These are phyloP conservation scores for Cephus pulcher DNA, from an alignment of 2,888 invertebrate species.

Conservation along the genomic window DNA sequence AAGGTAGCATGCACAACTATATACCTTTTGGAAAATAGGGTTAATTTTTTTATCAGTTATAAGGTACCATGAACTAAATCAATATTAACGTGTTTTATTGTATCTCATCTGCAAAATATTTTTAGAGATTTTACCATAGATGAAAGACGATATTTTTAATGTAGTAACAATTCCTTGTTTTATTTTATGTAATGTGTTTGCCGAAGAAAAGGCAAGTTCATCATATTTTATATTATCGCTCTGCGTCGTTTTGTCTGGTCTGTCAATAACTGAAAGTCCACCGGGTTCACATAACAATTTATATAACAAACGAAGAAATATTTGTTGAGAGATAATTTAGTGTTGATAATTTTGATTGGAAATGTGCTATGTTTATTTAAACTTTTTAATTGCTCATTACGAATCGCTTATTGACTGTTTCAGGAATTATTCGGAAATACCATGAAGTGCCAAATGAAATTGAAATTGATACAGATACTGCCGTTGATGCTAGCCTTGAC, in stretches of 20 bases:
- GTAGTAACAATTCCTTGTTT: no score
- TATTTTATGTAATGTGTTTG: no score
- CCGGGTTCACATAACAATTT: not conserved
- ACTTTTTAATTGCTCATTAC: not conserved
- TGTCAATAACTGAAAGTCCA: not conserved
- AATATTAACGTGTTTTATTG: no score
- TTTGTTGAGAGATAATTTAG: not conserved
- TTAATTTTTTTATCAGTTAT: not conserved
- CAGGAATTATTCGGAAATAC: not conserved
- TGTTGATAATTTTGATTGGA: not conserved
- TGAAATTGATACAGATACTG: not conserved
- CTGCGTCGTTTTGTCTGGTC: not conserved
- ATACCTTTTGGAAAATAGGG: not conserved
- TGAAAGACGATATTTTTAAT: no score
- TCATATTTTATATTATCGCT: not conserved
- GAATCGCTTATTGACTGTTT: not conserved
- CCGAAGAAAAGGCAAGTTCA: not conserved
- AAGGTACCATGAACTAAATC: not conserved
- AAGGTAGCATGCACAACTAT: not conserved
- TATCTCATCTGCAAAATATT: no score
- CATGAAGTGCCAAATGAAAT: not conserved
- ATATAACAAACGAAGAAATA: no score
- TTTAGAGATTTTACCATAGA: no score
- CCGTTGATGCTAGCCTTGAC: not conserved
- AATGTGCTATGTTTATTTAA: not conserved